Evolutionary conservation across 2,797 vertebrate species (phyloP).

Genomic region (Acridotheres tristis): DNA sequence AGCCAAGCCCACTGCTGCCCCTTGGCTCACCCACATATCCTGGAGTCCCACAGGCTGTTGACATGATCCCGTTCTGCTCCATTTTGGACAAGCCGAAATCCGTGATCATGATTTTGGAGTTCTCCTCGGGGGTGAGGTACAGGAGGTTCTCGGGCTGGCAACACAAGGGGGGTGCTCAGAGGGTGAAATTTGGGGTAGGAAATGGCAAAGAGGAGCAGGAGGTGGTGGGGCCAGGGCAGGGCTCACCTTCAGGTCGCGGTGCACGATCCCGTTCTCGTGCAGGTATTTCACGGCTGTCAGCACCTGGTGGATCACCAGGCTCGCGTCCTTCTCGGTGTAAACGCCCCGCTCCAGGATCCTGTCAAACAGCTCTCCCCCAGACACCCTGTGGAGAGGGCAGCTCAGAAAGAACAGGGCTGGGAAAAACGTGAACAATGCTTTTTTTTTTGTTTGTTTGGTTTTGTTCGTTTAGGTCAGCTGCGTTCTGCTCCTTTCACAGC

Average conservation of each 20-base stretch:
- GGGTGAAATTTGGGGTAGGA: background rate
- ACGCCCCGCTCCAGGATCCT: slow-evolving; percentile 89
- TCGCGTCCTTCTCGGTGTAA: slow-evolving; percentile 93
- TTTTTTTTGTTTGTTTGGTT: too few species aligned
- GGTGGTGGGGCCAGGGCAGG: background rate
- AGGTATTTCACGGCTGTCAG: slow-evolving; percentile 91
- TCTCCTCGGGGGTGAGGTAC: slow-evolving; percentile 88
- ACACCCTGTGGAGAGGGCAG: slow-evolving; percentile 79
- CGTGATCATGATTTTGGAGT: slow-evolving; percentile 96
- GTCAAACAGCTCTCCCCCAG: slow-evolving; percentile 93
- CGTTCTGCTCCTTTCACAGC: background rate
- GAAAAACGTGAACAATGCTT: rapidly evolving
- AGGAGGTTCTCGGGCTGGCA: slow-evolving; percentile 92
- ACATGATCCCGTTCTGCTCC: slow-evolving; percentile 89
- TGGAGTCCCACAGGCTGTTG: slow-evolving; percentile 92
- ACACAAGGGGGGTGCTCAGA: background rate
- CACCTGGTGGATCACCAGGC: slow-evolving; percentile 89
- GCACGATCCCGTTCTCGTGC: slow-evolving; percentile 90
- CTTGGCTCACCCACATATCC: slow-evolving; percentile 91
- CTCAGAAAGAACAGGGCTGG: background rate
- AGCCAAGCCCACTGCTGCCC: background rate
- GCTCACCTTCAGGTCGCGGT: slow-evolving; percentile 91
- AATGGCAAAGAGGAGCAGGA: background rate
- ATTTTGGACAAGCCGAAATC: slow-evolving; percentile 96
- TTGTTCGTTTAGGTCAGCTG: rapidly evolving